phyloP scores from a whole-genome alignment of 2,113 vertebrate genomes.

The Mixornis gularis region DNA sequence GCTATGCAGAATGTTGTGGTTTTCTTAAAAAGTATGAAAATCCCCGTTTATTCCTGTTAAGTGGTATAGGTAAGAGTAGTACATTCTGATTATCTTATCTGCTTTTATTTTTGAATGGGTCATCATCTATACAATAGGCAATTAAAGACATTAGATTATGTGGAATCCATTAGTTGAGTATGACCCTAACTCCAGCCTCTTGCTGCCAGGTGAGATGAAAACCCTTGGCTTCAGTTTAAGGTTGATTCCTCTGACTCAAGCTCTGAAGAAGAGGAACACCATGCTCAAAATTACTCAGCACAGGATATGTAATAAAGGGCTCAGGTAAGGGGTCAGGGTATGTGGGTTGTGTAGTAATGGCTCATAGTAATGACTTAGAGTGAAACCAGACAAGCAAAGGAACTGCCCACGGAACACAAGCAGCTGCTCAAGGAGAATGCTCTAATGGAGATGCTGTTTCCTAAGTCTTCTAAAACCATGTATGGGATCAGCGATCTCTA shows the following conservation, averaged over 20 bases:
- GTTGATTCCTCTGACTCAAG: not conserved
- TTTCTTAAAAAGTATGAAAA: not conserved
- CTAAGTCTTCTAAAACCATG: not conserved
- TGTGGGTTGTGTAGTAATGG: not conserved
- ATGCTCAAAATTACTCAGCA: not conserved
- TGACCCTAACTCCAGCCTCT: not conserved
- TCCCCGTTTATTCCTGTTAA: not conserved
- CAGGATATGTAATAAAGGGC: not conserved
- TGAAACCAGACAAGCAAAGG: not conserved
- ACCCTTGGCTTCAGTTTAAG: not conserved
- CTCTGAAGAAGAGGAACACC: not conserved
- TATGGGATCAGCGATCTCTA: not conserved
- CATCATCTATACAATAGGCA: not conserved
- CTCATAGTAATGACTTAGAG: not conserved
- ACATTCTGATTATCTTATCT: not conserved
- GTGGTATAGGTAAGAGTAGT: not conserved
- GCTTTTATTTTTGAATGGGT: not conserved
- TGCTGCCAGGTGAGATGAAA: not conserved
- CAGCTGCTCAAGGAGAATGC: not conserved
- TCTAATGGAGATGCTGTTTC: not conserved
- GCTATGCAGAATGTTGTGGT: not conserved
- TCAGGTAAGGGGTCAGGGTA: not conserved
- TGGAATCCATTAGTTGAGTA: not conserved
- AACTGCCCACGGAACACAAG: not conserved
- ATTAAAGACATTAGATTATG: not conserved